These are phyloP conservation scores for Podotricha telesiphe DNA, from an alignment of 2,888 invertebrate genomes.

Conservation along the genomic window DNA sequence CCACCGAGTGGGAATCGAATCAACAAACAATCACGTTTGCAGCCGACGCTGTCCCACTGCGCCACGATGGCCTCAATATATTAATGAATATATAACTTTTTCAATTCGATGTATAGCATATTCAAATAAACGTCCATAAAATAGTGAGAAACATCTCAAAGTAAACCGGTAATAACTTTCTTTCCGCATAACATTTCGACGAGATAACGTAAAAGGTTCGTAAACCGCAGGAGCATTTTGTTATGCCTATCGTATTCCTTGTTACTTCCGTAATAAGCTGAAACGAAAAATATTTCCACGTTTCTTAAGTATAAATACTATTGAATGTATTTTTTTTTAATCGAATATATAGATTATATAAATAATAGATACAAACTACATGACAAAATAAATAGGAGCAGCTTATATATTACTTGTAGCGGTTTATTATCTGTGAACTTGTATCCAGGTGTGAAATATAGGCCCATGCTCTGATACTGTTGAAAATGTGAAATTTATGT, in stretches of 20 bases:
- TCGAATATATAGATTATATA: neutral
- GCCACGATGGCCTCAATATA: too few species aligned
- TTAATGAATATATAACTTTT: neutral
- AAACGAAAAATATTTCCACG: neutral
- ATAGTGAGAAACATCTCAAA: conserved; percentile 14
- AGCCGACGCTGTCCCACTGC: too few species aligned
- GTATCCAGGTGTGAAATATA: conserved; percentile 40
- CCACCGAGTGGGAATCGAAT: too few species aligned
- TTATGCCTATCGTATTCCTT: conserved; percentile 35
- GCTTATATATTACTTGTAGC: conserved; percentile 1
- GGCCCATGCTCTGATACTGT: conserved; percentile 51
- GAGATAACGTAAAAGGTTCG: conserved; percentile 36
- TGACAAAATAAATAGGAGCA: neutral
- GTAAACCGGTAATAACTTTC: conserved; percentile 35
- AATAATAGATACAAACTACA: neutral
- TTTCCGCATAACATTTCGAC: conserved; percentile 28
- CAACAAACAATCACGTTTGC: too few species aligned
- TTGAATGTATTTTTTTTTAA: neutral
- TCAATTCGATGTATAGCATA: neutral
- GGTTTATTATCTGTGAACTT: conserved; percentile 17
- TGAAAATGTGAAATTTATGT: conserved; percentile 66
- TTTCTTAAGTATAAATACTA: neutral
- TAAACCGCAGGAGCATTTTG: conserved; percentile 34
- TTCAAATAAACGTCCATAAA: conserved; percentile 8
- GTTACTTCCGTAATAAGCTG: conserved; percentile 24